Base-by-base conservation (phyloP, 2,888 invertebrate species). In the Elgonia sp. region DNA sequence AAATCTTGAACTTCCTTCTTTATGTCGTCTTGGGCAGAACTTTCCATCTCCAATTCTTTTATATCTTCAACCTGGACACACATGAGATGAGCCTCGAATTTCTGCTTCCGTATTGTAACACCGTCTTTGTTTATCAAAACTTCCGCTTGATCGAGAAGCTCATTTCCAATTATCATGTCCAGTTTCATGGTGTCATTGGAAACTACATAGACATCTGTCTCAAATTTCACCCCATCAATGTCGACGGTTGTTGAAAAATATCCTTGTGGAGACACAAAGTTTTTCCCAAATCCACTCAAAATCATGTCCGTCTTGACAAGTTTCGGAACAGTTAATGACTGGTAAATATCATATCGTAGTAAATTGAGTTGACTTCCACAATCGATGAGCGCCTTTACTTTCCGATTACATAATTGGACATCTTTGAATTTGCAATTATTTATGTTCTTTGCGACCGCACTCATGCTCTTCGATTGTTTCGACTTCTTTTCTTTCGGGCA, bases 91-190 rank as follows among this genome's bases (percentile, higher is more conserved):
- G 50, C 5, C 21, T 72, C 46, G 14, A 14, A 7, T 57, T 65
- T 79, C 7, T 1, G 5, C 55, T 76, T 80, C 0, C 37, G 21
- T 1, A 87, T 62, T 16, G 16, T 75, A 1, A 69, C 50, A 16
- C 53, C 83, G 10, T 86, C 10, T 50, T 55, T 62, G 14, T 53
- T 86, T 20, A 88, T 86, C 0, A 42, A 14, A 40, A 88, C 21
- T n/a, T 86, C 86, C 8, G 83, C 79, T 53, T 83, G 76, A 29
- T 76, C 42, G 2, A 88, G 40, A 14, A 88, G 39, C 12, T 83
- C 84, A 21, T 80, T 79, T 16, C 86, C 86, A 6, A 88, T 21
- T 29, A 86, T 63, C 29, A 63, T 53, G 9, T 37, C 14, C 55
- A 86, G 67, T 20, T 72, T 79, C 62, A 86, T 62, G 0, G 82